Percentiles rank a stretch among this genome's conserved stretches.
These are phyloP conservation scores for Drosophila sulfurigaster DNA, from an alignment of 1,140 invertebrate genomes.

Conservation along the genomic window DNA sequence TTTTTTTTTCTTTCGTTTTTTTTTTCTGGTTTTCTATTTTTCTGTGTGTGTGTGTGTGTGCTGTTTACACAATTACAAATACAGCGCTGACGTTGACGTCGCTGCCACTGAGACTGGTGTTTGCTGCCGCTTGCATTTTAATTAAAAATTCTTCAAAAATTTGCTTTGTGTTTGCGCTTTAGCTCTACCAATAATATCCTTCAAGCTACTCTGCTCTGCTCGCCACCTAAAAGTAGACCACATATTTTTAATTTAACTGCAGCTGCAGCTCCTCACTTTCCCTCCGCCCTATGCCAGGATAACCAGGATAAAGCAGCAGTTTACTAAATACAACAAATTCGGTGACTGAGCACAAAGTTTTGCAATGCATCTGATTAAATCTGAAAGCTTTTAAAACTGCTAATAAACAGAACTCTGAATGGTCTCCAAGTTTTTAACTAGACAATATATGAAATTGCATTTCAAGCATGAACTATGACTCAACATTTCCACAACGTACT, in stretches of 20 bases:
- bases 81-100: constrained; percentile 25
- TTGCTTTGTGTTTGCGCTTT: constrained; percentile 67
- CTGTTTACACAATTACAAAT: constrained; percentile 69
- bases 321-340: constrained; percentile 6
- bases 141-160: constrained; percentile 81
- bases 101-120: constrained; percentile 4
- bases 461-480: not conserved
- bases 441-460: not conserved
- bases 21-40: not conserved
- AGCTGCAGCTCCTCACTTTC: too few relatives aligned
- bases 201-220: constrained; percentile 41
- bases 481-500: not conserved
- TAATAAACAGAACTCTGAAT: not conserved
- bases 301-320: constrained; percentile 19
- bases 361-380: constrained; percentile 6
- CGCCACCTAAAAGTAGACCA: constrained; percentile 79
- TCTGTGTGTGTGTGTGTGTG: constrained; percentile 48
- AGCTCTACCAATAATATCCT: constrained; percentile 71
- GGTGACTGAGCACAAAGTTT: constrained; percentile 1
- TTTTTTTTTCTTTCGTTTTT: not conserved
- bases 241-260: constrained; percentile 79
- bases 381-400: not conserved
- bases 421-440: not conserved
- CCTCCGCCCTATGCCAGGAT: constrained; percentile 23
- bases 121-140: constrained; percentile 68